Evolutionary conservation across 2,797 vertebrate species (phyloP).

Genomic region (Tokudaia muenninki): DNA sequence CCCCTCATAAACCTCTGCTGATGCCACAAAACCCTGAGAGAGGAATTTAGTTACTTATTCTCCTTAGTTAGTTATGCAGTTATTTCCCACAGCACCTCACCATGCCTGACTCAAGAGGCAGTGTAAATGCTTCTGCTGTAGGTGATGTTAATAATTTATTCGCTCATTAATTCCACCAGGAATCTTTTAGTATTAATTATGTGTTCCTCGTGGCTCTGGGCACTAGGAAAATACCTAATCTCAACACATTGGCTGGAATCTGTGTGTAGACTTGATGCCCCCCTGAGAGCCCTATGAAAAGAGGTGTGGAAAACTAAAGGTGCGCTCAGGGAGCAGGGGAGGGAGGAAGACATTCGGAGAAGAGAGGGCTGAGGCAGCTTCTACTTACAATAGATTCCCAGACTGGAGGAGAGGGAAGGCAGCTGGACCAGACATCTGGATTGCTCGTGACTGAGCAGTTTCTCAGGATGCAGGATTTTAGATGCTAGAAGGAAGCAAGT

Average conservation of each 20-base stretch:
- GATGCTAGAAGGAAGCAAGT: not conserved
- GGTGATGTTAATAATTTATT: slow-evolving; percentile 59
- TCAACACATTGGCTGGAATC: not conserved
- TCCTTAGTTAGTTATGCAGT: not conserved
- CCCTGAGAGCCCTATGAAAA: not conserved
- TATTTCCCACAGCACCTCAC: slow-evolving; percentile 12
- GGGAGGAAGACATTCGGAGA: not conserved
- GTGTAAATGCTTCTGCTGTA: not conserved
- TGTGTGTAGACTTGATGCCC: not conserved
- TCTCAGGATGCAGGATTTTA: not conserved
- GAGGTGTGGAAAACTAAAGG: not conserved
- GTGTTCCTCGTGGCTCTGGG: not conserved
- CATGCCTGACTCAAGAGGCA: not conserved
- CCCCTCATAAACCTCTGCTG: not conserved
- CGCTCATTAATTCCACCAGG: slow-evolving; percentile 19
- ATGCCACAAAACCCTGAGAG: not conserved
- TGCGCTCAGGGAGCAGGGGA: no score
- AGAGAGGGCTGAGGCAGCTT: not conserved
- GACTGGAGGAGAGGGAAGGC: not conserved
- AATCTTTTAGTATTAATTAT: not conserved
- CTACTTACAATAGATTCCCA: not conserved
- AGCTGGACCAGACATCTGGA: not conserved
- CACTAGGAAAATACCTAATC: not conserved
- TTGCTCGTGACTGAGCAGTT: not conserved
- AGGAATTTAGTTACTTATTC: not conserved